phyloP scores from a whole-genome alignment of 2,113 vertebrate species.

The Callionymus lyra region DNA sequence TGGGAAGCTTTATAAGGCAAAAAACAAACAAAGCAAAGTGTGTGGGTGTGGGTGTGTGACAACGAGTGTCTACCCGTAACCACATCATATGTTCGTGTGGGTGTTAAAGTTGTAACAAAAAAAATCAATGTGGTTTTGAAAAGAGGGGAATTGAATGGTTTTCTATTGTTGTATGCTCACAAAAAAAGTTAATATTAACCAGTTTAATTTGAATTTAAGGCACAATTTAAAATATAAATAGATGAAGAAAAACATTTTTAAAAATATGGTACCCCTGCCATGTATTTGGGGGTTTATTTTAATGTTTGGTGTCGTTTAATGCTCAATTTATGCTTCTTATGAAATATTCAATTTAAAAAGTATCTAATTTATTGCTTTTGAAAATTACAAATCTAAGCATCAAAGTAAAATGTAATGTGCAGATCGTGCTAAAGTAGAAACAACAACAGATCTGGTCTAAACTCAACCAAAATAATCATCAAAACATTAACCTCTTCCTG shows the following conservation, averaged over 20 bases:
- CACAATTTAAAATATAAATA: no score
- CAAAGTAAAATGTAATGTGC: not conserved
- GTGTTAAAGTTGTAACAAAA: conserved; percentile 40
- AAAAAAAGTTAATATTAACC: not conserved
- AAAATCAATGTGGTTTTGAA: conserved; percentile 35
- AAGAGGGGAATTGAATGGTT: not conserved
- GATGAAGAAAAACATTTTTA: no score
- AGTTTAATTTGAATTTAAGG: no score
- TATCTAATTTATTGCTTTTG: not conserved
- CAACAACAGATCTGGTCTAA: no score
- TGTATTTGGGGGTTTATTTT: no score
- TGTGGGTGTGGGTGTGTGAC: conserved; percentile 23
- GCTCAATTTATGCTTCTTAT: not conserved
- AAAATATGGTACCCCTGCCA: no score
- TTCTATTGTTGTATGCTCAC: no score
- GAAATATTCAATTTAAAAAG: not conserved
- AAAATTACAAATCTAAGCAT: not conserved
- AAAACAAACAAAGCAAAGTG: conserved; percentile 4
- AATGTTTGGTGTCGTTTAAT: no score
- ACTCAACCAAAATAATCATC: conserved; percentile 13
- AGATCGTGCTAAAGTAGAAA: not conserved
- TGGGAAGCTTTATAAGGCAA: no score
- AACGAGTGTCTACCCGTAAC: conserved; percentile 13
- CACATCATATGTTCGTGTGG: conserved; percentile 1
- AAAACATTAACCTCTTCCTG: conserved; percentile 21